A percentile compares a stretch with the other conserved stretches of the same genome.
Conservation (phyloP, 2,888 invertebrate species). For the Oligia strigilis region DNA sequence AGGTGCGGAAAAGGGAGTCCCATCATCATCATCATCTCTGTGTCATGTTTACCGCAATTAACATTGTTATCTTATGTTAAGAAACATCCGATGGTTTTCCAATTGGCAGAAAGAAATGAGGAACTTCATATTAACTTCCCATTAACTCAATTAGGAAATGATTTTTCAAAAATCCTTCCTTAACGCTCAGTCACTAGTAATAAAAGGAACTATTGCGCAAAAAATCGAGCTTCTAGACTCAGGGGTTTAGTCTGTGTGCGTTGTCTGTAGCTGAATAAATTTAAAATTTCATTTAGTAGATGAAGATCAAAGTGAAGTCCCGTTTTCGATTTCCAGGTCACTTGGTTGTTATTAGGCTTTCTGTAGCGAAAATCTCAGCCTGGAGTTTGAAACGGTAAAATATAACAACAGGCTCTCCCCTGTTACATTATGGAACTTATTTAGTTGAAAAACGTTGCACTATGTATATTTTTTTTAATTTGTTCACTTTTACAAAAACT, state of each 20-base stretch:
- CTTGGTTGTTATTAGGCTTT: neutral
- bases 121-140: neutral
- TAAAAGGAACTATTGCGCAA: neutral
- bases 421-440: neutral
- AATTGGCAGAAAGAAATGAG: neutral
- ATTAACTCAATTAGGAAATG: neutral
- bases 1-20: too few relatives aligned
- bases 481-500: neutral
- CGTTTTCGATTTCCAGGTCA: neutral
- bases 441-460: neutral
- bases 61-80: too few relatives aligned
- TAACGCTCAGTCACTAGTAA: neutral
- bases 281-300: neutral
- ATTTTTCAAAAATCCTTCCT: neutral
- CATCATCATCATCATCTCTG: too few relatives aligned
- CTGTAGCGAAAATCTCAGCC: neutral
- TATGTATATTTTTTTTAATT: neutral
- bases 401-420: neutral
- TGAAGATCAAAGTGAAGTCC: neutral
- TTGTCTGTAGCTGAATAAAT: neutral
- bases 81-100: neutral
- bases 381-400: neutral
- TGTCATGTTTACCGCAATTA: too few relatives aligned
- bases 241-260: too few relatives aligned
- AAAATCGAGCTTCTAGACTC: too few relatives aligned